A percentile compares a stretch with the other conserved stretches of the same genome.
Conservation (phyloP, 2,888 invertebrate species). For the Gortyna flavago region DNA sequence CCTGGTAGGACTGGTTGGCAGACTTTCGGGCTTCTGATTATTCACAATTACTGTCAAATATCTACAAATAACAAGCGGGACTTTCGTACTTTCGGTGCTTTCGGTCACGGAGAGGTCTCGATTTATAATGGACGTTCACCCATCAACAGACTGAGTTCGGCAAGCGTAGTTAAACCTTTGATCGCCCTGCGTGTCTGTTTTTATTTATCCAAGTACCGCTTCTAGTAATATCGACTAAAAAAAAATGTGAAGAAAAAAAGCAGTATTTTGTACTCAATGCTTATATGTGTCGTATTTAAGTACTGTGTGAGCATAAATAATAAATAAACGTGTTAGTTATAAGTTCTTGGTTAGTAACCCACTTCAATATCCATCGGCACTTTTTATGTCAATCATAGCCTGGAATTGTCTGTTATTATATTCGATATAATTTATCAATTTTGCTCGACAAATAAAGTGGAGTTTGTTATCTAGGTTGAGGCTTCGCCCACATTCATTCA, state of each 20-base stretch:
- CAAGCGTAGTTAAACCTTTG: not conserved
- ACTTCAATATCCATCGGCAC: not conserved
- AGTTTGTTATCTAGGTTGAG: constrained; percentile 1
- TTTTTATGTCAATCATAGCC: constrained; percentile 4
- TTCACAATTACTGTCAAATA: not conserved
- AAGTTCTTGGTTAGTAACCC: not conserved
- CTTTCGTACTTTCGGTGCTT: too few relatives aligned
- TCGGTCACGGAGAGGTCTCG: not conserved
- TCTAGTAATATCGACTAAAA: not conserved
- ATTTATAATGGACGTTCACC: not conserved
- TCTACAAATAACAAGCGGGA: not conserved
- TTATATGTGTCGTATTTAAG: not conserved
- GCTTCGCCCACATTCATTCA: not conserved
- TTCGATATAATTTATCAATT: constrained; percentile 9
- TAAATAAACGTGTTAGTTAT: not conserved
- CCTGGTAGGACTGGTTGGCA: too few relatives aligned
- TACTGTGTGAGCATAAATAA: not conserved
- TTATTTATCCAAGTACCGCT: not conserved
- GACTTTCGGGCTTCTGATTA: not conserved
- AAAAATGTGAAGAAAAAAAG: not conserved
- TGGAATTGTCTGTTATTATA: constrained; percentile 4
- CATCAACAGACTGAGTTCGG: not conserved
- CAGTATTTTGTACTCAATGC: not conserved
- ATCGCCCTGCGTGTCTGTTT: too few relatives aligned
- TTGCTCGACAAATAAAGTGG: constrained; percentile 10